Conservation (phyloP, 2,797 vertebrate genomes). For the Poeciliopsis infans region DNA sequence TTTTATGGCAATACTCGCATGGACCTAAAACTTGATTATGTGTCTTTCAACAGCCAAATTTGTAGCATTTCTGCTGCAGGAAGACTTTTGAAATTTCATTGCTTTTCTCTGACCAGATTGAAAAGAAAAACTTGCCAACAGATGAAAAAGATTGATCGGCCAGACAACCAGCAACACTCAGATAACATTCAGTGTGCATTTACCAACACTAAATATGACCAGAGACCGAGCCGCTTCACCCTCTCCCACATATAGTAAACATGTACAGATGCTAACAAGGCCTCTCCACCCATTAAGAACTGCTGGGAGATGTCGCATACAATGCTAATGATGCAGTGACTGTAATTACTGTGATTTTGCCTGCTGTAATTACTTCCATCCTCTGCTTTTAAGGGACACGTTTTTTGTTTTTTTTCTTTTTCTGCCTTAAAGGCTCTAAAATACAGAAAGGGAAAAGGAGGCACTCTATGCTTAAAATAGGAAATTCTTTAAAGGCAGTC, state of each 20-base stretch:
- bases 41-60: not conserved
- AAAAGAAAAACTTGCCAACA: not conserved
- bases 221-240: slow-evolving; percentile 28
- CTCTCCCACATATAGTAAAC: slow-evolving; percentile 19
- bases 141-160: not conserved
- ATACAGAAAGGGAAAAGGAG: slow-evolving; percentile 45
- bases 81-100: not conserved
- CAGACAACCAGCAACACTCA: not conserved
- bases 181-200: slow-evolving; percentile 6
- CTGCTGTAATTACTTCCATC: slow-evolving; percentile 72
- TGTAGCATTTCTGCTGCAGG: not conserved
- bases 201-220: not conserved
- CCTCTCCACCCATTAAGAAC: slow-evolving; percentile 31
- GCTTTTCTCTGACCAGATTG: not conserved
- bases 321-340: slow-evolving; percentile 46
- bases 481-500: slow-evolving; percentile 48
- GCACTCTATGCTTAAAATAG: slow-evolving; percentile 32
- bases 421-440: slow-evolving; percentile 57
- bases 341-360: slow-evolving; percentile 68
- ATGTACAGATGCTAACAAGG: slow-evolving; percentile 26
- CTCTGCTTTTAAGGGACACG: slow-evolving; percentile 64
- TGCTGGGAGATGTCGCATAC: slow-evolving; percentile 45
- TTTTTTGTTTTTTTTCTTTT: slow-evolving; percentile 23
- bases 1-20: not conserved
- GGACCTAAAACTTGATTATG: not conserved